Percentiles rank a stretch among this genome's conserved stretches.
phyloP scores from a whole-genome alignment of 2,888 invertebrate species.

The Yponomeuta plumbellus region DNA sequence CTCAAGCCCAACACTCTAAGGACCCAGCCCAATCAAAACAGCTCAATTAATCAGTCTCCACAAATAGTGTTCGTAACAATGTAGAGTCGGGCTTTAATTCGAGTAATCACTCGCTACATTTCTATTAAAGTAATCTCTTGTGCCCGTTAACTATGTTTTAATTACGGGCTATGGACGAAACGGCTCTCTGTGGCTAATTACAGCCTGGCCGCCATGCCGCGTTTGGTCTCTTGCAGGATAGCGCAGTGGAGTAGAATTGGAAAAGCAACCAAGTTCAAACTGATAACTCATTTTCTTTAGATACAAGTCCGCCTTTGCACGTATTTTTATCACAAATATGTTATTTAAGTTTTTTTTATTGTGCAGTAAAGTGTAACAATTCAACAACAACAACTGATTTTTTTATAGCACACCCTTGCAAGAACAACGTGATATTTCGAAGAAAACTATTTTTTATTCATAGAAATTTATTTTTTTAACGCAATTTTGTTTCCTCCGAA shows the following conservation, averaged over 20 bases:
- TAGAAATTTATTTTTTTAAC: no score
- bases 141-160: constrained; percentile 68
- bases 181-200: constrained; percentile 60
- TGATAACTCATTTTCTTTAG: no score
- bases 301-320: no score
- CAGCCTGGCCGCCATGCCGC: constrained; percentile 40
- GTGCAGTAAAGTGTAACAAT: no score
- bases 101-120: constrained; percentile 63
- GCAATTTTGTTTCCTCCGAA: no score
- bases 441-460: no score
- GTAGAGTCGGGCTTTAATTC: constrained; percentile 37
- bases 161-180: constrained; percentile 57
- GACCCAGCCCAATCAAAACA: neutral
- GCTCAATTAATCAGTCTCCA: constrained; percentile 44
- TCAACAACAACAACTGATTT: no score
- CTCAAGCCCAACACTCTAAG: neutral
- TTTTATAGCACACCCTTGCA: no score
- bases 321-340: no score
- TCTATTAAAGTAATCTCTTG: constrained; percentile 66
- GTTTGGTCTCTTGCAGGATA: constrained; percentile 27
- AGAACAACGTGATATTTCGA: no score
- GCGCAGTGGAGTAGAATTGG: neutral
- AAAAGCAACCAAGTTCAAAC: no score
- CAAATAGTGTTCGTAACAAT: constrained; percentile 37
- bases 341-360: no score